Percentiles rank a stretch among this genome's conserved stretches.
Evolutionary conservation across 1,140 invertebrate species (phyloP).

Genomic region (Eumeta japonica): DNA sequence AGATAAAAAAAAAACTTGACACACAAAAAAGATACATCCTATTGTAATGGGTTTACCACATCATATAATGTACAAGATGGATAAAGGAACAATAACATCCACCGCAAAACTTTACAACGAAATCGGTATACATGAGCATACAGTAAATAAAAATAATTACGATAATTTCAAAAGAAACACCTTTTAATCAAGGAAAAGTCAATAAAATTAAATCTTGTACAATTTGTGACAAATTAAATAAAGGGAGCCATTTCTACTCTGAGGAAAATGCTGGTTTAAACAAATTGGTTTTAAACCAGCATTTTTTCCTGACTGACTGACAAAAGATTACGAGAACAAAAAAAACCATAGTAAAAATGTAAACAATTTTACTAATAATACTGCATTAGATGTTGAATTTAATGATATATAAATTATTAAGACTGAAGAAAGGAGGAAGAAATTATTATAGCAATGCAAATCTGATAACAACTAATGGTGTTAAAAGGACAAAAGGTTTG

Average conservation of each 20-base stretch:
- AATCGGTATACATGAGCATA: background rate
- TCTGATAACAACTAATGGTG: conserved; percentile 1
- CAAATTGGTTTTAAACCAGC: too few relatives aligned
- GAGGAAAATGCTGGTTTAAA: conserved; percentile 11
- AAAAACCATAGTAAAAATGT: background rate
- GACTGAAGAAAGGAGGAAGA: background rate
- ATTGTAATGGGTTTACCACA: background rate
- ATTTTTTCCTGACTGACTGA: too few relatives aligned
- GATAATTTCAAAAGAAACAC: background rate
- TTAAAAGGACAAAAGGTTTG: conserved; percentile 1
- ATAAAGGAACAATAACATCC: background rate
- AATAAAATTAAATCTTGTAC: background rate
- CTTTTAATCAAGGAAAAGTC: background rate
- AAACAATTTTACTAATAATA: background rate
- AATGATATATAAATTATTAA: background rate
- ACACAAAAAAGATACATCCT: background rate
- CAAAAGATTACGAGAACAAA: background rate
- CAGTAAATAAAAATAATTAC: background rate
- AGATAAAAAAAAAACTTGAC: background rate
- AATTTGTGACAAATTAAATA: background rate
- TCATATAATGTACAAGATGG: background rate
- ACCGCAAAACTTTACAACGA: too few relatives aligned
- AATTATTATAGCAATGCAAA: background rate
- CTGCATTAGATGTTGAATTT: background rate
- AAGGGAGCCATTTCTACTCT: conserved; percentile 11